Conservation (phyloP, 1,140 invertebrate genomes). For the Penaeus japonicus region DNA sequence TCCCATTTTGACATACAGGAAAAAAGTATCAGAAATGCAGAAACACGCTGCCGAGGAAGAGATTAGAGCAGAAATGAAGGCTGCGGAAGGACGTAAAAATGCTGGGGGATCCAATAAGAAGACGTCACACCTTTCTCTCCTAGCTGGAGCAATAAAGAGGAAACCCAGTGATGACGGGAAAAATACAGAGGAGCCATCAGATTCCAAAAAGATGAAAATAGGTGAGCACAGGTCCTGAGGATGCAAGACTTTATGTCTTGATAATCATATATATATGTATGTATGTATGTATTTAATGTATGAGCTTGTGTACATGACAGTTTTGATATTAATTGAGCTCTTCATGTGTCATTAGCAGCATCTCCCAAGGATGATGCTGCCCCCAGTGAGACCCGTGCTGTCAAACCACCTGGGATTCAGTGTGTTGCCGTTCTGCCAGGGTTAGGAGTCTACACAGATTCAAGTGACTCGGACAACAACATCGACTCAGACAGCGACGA, state of each 20-base stretch:
- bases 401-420: slow-evolving; percentile 13
- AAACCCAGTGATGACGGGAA: slow-evolving; percentile 39
- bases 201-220: background rate
- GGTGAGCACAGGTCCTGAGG: background rate
- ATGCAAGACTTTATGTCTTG: too few relatives aligned
- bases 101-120: background rate
- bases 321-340: too few relatives aligned
- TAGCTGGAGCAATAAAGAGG: slow-evolving; percentile 46
- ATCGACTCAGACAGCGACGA: slow-evolving; percentile 40
- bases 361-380: too few relatives aligned
- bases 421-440: slow-evolving; percentile 47
- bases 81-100: background rate
- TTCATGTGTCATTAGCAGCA: too few relatives aligned
- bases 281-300: too few relatives aligned
- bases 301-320: too few relatives aligned
- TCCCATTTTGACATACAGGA: background rate
- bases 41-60: slow-evolving; percentile 35
- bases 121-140: slow-evolving; percentile 23
- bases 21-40: slow-evolving; percentile 47
- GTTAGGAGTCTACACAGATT: slow-evolving; percentile 47
- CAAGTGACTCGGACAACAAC: slow-evolving; percentile 47
- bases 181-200: background rate
- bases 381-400: too few relatives aligned
- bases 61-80: slow-evolving; percentile 38
- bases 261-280: background rate